These are phyloP conservation scores for Seriola aureovittata DNA, from an alignment of 2,113 vertebrate genomes.

Conservation along the genomic window DNA sequence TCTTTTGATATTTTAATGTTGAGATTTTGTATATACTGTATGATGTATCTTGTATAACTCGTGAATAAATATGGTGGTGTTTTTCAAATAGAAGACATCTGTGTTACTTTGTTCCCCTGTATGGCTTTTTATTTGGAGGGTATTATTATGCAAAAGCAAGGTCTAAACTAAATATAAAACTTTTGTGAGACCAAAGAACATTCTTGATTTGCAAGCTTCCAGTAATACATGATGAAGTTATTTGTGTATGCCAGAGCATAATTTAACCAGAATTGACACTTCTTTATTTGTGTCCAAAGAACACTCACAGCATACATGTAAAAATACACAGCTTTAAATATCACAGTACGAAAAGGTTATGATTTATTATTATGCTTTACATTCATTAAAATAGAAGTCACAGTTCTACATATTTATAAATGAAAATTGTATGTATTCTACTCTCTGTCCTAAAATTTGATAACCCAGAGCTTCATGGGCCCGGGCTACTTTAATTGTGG, in stretches of 20 bases:
- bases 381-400: slow-evolving; percentile 27
- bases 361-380: neutral
- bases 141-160: neutral
- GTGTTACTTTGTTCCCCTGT: slow-evolving; percentile 5
- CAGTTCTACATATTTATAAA: slow-evolving; percentile 17
- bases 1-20: slow-evolving; percentile 72
- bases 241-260: slow-evolving; percentile 28
- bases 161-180: slow-evolving; percentile 16
- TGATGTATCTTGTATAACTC: slow-evolving; percentile 70
- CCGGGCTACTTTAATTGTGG: neutral
- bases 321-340: slow-evolving; percentile 45
- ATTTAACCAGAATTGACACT: slow-evolving; percentile 40
- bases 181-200: neutral
- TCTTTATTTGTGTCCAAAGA: slow-evolving; percentile 49
- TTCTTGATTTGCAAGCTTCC: slow-evolving; percentile 11
- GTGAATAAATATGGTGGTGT: slow-evolving; percentile 78
- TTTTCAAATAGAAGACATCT: slow-evolving; percentile 54
- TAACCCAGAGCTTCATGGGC: neutral
- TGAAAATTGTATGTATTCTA: neutral
- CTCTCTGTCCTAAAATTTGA: neutral
- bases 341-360: slow-evolving; percentile 21
- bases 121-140: neutral
- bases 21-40: slow-evolving; percentile 81
- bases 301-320: slow-evolving; percentile 14
- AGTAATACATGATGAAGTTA: slow-evolving; percentile 8